Evolutionary conservation across 1,140 invertebrate species (phyloP).

Genomic region (Aphis gossypii): DNA sequence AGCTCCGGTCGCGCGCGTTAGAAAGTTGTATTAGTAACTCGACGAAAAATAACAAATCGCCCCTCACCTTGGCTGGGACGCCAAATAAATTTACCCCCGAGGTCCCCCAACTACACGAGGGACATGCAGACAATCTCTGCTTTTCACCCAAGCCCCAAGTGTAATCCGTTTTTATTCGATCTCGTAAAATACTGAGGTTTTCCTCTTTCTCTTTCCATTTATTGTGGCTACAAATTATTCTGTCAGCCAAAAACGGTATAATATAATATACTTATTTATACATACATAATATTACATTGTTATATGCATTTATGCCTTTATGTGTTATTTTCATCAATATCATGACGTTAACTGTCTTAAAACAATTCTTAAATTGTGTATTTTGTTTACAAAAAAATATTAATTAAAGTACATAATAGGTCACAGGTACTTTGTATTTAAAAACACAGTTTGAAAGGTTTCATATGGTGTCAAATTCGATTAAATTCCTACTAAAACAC

Average conservation of each 20-base stretch:
- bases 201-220: constrained; percentile 12
- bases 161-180: constrained; percentile 50
- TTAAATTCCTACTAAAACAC: neutral
- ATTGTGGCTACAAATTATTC: constrained; percentile 2
- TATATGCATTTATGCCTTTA: constrained; percentile 13
- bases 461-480: neutral
- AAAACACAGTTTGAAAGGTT: neutral
- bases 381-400: neutral
- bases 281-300: neutral
- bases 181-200: constrained; percentile 53
- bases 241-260: constrained; percentile 20
- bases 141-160: constrained; percentile 16
- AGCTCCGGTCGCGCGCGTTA: constrained; percentile 9
- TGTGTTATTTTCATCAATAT: neutral
- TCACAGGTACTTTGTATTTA: too few relatives aligned
- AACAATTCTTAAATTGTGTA: neutral
- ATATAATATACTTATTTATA: neutral
- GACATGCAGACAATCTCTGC: constrained; percentile 41
- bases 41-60: constrained; percentile 54
- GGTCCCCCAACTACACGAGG: neutral
- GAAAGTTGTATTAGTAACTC: constrained; percentile 49
- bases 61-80: constrained; percentile 47
- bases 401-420: neutral
- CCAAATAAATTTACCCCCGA: constrained; percentile 56
- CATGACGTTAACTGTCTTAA: neutral